Evolutionary conservation across 1,140 invertebrate genomes (phyloP), one percentile per base, ranked within the genome.

Genomic region (Aphaenogaster rudis): DNA sequence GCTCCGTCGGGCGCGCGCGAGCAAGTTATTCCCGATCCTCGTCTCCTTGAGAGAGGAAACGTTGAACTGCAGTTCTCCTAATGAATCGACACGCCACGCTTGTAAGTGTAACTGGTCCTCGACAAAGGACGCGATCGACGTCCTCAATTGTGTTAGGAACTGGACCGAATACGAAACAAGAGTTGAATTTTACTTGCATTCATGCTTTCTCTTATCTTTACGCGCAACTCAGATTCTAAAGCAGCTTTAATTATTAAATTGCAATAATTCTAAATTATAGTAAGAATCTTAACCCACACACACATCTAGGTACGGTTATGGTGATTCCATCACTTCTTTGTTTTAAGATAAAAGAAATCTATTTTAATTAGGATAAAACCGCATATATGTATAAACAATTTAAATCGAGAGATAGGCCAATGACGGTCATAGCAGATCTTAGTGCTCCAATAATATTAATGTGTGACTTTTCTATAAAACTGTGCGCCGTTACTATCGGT

Each of bases 1-100:
- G 79, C 48, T 39, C 15, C 67, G 54, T 36, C 28, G 48, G 63
- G 21, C 45, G 11, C 42, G 42, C 69, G 67, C 17, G 39, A 69
- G 36, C 36, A 21, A 54, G 52, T 84, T 63, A n/a, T 74, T 54
- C 63, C 4, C n/a, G 13, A 13, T 7, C 48, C 5, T 33, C 69
- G 80, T 61, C 54, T 69, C 21, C 57, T 74, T 72, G 45, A 79
- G 57, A 33, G 66, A 80, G 64, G 50, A 57, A 81, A 59, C 21
- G n/a, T 64, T 48, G 28, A 66, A 67, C 28, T 52, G 52, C 39
- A 42, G 42, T 21, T 45, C 17, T 21, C 4, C 28, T 74, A 39
- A 82, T 74, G 42, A 82, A 61, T 82, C 54, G 52, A 61, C 54
- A 45, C 28, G 61, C 17, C 39, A 61, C 8, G 42, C 77, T 42